Evolutionary conservation across 2,888 invertebrate species (phyloP).

Genomic region (Drosophila greeni): DNA sequence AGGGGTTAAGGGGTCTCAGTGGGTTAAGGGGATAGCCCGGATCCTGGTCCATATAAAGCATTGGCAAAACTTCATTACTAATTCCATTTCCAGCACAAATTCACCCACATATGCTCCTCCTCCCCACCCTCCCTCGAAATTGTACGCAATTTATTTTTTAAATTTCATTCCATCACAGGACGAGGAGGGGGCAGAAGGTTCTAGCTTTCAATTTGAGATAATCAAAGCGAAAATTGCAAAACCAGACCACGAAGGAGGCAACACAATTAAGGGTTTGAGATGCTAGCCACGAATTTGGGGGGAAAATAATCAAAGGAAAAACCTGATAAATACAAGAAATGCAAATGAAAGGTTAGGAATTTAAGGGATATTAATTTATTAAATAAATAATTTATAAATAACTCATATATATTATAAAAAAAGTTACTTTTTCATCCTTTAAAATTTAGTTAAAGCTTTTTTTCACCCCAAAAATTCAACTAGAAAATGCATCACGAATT

Average conservation of each 20-base stretch:
- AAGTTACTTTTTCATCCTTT: too few species aligned
- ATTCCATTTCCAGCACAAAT: conserved; percentile 46
- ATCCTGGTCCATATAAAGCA: conserved; percentile 12
- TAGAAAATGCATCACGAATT: conserved; percentile 27
- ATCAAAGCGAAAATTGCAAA: conserved; percentile 25
- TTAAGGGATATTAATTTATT: neutral
- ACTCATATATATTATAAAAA: too few species aligned
- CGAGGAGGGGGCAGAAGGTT: neutral
- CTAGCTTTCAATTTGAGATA: conserved; percentile 25
- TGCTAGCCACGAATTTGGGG: neutral
- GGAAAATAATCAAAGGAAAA: neutral
- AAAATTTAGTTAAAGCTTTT: too few species aligned
- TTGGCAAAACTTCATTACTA: conserved; percentile 51
- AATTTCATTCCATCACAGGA: conserved; percentile 33
- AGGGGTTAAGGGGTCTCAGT: conserved; percentile 1
- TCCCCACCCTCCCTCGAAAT: too few species aligned
- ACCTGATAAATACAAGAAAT: neutral
- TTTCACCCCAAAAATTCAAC: conserved; percentile 15
- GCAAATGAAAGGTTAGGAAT: neutral
- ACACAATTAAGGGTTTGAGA: conserved; percentile 4
- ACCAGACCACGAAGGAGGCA: neutral
- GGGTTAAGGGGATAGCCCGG: neutral
- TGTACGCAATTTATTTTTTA: conserved; percentile 37
- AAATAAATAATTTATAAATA: too few species aligned
- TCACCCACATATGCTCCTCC: conserved; percentile 35